A percentile compares a stretch with the other conserved stretches of the same genome.
These are phyloP conservation scores for Trichechus manatus DNA, from an alignment of 2,113 vertebrate species.

Conservation along the genomic window DNA sequence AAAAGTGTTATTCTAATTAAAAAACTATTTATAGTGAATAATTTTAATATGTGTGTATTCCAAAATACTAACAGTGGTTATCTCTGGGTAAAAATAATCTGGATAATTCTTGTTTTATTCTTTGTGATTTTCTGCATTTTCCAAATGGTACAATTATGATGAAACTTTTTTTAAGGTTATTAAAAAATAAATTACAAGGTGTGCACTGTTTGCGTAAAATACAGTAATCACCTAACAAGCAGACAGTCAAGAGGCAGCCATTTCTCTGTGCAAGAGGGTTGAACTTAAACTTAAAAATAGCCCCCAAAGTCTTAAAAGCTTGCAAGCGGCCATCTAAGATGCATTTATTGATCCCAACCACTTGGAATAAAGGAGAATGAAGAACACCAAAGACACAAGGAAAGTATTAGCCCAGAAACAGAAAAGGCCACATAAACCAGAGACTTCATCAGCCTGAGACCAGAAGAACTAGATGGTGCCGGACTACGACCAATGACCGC, in stretches of 20 bases:
- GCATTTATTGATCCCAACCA: too few species aligned
- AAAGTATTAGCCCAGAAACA: too few species aligned
- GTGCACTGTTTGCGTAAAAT: too few species aligned
- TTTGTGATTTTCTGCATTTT: neutral
- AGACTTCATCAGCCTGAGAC: too few species aligned
- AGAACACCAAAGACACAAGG: too few species aligned
- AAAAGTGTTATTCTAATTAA: neutral
- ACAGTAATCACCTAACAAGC: neutral
- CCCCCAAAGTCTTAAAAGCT: neutral
- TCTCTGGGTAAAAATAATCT: constrained; percentile 36
- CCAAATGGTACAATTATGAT: neutral
- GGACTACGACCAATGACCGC: too few species aligned
- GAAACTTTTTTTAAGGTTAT: neutral
- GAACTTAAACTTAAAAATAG: neutral
- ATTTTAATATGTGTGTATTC: neutral
- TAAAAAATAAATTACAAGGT: neutral
- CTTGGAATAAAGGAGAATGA: too few species aligned
- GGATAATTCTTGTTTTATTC: neutral
- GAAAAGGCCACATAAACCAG: too few species aligned
- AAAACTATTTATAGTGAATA: constrained; percentile 21
- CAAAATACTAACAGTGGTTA: constrained; percentile 9
- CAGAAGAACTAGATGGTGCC: too few species aligned
- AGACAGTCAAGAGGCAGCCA: neutral
- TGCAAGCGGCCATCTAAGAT: too few species aligned
- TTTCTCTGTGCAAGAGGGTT: neutral